phyloP scores from a whole-genome alignment of 2,113 vertebrate genomes.

The Camelus bactrianus region DNA sequence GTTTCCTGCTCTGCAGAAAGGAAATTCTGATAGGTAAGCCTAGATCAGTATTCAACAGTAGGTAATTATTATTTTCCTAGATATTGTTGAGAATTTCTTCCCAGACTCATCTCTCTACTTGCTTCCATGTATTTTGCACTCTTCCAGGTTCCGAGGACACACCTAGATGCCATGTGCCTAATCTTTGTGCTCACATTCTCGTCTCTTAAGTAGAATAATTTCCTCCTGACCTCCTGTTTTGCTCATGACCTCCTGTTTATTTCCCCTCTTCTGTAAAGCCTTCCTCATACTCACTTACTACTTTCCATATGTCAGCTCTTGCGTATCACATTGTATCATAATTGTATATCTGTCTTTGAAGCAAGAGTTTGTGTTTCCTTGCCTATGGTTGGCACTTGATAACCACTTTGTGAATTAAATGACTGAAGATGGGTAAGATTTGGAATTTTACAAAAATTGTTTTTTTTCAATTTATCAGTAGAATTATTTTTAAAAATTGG shows the following conservation, averaged over 20 bases:
- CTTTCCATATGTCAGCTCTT: background rate
- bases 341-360: background rate
- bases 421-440: background rate
- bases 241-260: background rate
- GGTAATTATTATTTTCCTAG: background rate
- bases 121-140: background rate
- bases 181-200: background rate
- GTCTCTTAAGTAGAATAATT: background rate
- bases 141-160: background rate
- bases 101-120: background rate
- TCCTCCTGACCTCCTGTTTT: background rate
- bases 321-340: background rate
- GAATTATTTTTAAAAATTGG: slow-evolving; percentile 5
- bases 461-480: slow-evolving; percentile 44
- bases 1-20: slow-evolving; percentile 15
- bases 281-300: background rate
- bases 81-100: background rate
- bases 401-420: background rate
- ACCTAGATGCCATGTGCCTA: background rate
- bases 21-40: slow-evolving; percentile 73
- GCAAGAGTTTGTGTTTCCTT: background rate
- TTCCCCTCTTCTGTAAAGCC: background rate
- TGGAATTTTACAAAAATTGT: background rate
- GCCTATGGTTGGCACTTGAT: background rate
- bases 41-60: background rate